phyloP scores from a whole-genome alignment of 1,140 invertebrate species.

The Monochamus saltuarius region DNA sequence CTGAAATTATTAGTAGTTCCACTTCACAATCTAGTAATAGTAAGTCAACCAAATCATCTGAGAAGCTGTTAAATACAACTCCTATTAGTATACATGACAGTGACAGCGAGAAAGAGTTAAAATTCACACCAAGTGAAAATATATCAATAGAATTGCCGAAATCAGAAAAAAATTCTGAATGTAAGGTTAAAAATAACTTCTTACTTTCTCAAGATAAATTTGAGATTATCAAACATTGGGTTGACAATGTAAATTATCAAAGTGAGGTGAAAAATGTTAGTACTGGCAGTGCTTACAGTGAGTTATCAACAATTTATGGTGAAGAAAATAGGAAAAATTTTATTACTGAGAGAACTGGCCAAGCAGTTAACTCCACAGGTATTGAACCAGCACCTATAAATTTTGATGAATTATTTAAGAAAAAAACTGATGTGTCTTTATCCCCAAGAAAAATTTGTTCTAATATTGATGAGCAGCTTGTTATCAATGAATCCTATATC shows the following conservation, averaged over 20 bases:
- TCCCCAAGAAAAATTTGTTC: neutral
- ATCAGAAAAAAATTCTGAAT: neutral
- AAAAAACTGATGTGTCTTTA: slow-evolving; percentile 19
- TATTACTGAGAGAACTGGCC: slow-evolving; percentile 13
- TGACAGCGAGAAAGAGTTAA: too few relatives aligned
- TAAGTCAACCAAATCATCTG: too few relatives aligned
- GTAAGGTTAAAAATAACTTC: slow-evolving; percentile 1
- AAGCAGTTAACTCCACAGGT: slow-evolving; percentile 42
- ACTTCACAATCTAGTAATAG: too few relatives aligned
- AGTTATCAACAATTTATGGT: slow-evolving; percentile 37
- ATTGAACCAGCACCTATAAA: slow-evolving; percentile 17
- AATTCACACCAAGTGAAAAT: too few relatives aligned
- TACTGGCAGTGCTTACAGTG: slow-evolving; percentile 31
- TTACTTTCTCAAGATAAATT: slow-evolving; percentile 21
- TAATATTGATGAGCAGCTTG: too few relatives aligned
- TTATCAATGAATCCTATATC: too few relatives aligned
- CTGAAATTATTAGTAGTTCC: slow-evolving; percentile 23
- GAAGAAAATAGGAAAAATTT: slow-evolving; percentile 17
- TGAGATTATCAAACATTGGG: slow-evolving; percentile 30
- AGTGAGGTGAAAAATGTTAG: slow-evolving; percentile 19
- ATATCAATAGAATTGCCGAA: too few relatives aligned
- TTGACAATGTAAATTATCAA: slow-evolving; percentile 29
- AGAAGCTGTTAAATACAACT: too few relatives aligned
- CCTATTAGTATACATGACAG: too few relatives aligned
- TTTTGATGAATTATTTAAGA: slow-evolving; percentile 44